Percentiles rank a stretch among this genome's conserved stretches.
Evolutionary conservation across 2,797 vertebrate species (phyloP).

Genomic region (Myotis daubentonii): DNA sequence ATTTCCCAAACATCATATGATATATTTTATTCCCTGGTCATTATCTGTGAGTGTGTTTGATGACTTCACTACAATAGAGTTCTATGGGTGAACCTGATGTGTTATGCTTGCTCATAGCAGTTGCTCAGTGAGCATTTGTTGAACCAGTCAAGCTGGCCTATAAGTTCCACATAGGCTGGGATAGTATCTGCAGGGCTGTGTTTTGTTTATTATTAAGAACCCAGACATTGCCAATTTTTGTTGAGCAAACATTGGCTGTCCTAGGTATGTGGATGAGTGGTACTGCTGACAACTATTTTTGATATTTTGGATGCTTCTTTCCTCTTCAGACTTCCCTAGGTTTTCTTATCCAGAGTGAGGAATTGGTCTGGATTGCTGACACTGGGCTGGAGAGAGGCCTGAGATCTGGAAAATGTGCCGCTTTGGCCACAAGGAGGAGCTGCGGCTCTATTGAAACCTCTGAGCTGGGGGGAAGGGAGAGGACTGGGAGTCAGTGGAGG

Average conservation of each 20-base stretch:
- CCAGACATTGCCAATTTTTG: rapidly evolving
- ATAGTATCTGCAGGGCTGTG: not conserved
- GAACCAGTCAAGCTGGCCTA: not conserved
- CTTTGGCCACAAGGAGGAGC: not conserved
- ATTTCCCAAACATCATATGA: not conserved
- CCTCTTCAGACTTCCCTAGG: rapidly evolving
- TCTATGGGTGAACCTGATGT: not conserved
- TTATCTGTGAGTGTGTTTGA: not conserved
- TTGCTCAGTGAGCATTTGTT: not conserved
- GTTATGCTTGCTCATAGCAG: not conserved
- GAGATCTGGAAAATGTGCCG: rapidly evolving
- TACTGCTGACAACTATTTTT: rapidly evolving
- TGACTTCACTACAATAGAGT: not conserved
- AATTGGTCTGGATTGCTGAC: rapidly evolving
- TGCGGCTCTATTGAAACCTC: not conserved
- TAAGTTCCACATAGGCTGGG: not conserved
- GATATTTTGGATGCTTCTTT: not conserved
- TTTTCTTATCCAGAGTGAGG: rapidly evolving
- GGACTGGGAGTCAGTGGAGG: rapidly evolving
- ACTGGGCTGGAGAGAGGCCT: not conserved
- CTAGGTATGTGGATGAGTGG: no score
- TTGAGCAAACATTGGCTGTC: not conserved
- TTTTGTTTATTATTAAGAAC: no score
- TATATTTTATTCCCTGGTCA: not conserved
- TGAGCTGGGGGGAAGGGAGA: rapidly evolving